Evolutionary conservation across 2,888 invertebrate species (phyloP).

Genomic region (Podabrus alpinus): DNA sequence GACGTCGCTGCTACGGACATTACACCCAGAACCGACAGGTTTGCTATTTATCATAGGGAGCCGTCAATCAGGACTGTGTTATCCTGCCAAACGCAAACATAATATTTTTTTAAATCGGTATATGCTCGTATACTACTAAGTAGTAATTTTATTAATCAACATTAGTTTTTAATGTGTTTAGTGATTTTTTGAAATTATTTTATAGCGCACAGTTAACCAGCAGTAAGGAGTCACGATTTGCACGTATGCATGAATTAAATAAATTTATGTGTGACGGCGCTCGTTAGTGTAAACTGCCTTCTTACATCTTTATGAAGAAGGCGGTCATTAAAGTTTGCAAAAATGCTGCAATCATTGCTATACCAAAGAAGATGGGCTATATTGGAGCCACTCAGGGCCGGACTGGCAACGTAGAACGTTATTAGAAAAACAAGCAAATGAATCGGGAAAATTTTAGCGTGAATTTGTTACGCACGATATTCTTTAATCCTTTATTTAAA

Average conservation of each 20-base stretch:
- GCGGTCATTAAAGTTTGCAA: no score
- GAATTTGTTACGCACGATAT: no score
- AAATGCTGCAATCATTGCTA: no score
- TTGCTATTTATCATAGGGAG: neutral
- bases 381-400: no score
- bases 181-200: neutral
- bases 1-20: neutral
- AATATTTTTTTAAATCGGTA: neutral
- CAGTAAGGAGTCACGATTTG: constrained; percentile 9
- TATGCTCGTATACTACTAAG: neutral
- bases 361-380: no score
- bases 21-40: neutral
- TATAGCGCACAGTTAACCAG: neutral
- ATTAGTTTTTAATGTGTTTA: neutral
- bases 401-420: no score
- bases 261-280: constrained; percentile 5
- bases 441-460: no score
- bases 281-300: constrained; percentile 2
- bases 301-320: neutral
- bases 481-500: no score
- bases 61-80: neutral
- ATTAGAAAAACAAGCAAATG: no score
- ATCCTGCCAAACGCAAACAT: neutral
- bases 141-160: neutral
- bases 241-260: constrained; percentile 8